Evolutionary conservation across 1,140 invertebrate species (phyloP), one percentile per base, ranked within the genome.

Genomic region (Cotesia glomerata): DNA sequence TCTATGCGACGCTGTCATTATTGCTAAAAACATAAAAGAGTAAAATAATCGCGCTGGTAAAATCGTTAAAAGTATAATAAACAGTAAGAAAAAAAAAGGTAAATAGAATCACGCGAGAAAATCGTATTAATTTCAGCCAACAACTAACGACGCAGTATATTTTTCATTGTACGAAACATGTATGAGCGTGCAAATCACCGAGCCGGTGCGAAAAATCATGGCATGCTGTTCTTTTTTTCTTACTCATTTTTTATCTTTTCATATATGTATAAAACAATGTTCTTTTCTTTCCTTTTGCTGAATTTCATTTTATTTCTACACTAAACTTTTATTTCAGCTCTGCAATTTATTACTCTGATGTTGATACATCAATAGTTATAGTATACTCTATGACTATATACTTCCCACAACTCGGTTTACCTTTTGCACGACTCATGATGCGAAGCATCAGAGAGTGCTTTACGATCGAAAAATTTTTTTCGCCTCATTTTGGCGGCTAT

Each of bases 141-240:
- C 34, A 72, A 39, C 63, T 56, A 66, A 35, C 62, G 62, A 45
- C 52, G 63, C 70, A 56, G 62, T 72, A 54, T 54, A 72, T 72
- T 72, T 72, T 72, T 72, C 70, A 72, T 66, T 65, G n/a, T 71
- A 35, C 69, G 34, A 70, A 26, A 49, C 63, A 35, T 39, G 35
- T 65, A 58, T 56, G 49, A 39, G 34, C 35, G 62, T 72, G 52
- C 62, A 72, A 72, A 66, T 72, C 63, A 65, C 35, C 36, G 54
- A 66, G 62, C 56, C n/a, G 39, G 68, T 62, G 68, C 35, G n/a
- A 61, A 49, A 36, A 70, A n/a, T 59, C 56, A 51, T 65, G 26
- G 2, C 34, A 35, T 36, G 32, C 34, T 62, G 26, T 26, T 26
- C 26, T 26, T 26, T 35, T 18, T 39, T 61, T 69, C 45, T 69